These are phyloP conservation scores for Pteruthius melanotis DNA, from an alignment of 2,113 vertebrate species.

Conservation along the genomic window DNA sequence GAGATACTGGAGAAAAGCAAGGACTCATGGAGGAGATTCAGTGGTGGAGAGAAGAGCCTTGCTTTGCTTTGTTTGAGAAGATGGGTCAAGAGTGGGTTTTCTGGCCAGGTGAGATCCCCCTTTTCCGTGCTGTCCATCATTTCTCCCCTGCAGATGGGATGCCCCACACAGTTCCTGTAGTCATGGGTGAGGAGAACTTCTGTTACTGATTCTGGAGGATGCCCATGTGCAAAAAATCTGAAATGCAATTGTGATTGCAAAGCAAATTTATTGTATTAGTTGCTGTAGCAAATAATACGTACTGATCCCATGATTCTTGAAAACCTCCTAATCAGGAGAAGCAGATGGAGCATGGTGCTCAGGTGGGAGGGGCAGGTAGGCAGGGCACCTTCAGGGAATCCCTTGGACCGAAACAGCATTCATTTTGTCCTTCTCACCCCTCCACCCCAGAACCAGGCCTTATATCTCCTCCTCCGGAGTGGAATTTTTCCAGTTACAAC, in stretches of 20 bases:
- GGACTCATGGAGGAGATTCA: background rate
- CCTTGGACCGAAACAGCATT: background rate
- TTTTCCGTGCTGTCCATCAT: background rate
- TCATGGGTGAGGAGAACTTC: background rate
- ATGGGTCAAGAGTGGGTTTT: background rate
- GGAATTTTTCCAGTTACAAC: background rate
- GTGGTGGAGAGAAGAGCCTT: background rate
- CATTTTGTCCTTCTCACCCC: background rate
- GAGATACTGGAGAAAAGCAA: background rate
- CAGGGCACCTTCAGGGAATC: background rate
- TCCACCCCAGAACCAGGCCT: background rate
- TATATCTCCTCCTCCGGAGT: background rate
- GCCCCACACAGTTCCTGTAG: background rate
- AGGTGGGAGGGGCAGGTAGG: background rate
- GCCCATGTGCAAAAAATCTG: background rate
- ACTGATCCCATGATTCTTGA: background rate
- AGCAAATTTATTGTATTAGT: background rate
- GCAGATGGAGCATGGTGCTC: background rate
- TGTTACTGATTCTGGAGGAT: background rate
- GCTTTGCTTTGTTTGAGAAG: background rate
- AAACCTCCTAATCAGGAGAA: background rate
- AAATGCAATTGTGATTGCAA: background rate
- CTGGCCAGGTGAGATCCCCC: background rate
- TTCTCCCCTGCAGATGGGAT: background rate
- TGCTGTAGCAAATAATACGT: background rate